These are phyloP conservation scores for Horisme vitalbata DNA, from an alignment of 2,888 invertebrate species.

Conservation along the genomic window DNA sequence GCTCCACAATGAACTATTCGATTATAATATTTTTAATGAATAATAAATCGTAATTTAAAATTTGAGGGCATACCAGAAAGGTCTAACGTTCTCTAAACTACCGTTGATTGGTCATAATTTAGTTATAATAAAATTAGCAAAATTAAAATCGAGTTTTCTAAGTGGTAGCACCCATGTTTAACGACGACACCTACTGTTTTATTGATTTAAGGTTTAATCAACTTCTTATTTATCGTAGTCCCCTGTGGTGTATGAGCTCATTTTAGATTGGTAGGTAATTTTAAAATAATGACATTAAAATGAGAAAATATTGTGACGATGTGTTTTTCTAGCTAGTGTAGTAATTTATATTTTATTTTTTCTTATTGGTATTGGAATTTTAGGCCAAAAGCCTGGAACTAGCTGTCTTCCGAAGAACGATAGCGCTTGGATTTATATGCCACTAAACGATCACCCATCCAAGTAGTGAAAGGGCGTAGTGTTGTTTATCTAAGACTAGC, in stretches of 20 bases:
- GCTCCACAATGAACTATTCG: no score
- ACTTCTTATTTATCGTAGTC: conserved; percentile 30
- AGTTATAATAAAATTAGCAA: conserved; percentile 32
- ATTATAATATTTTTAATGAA: conserved; percentile 1
- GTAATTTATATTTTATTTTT: no score
- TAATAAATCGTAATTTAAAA: conserved; percentile 11
- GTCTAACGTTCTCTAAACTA: conserved; percentile 15
- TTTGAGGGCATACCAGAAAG: conserved; percentile 3
- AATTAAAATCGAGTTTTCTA: conserved; percentile 31
- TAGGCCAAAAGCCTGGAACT: no score
- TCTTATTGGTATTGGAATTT: not conserved
- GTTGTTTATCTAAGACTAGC: no score
- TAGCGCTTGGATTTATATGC: no score
- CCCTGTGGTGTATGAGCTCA: conserved; percentile 26
- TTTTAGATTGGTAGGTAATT: conserved; percentile 23
- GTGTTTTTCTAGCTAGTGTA: no score
- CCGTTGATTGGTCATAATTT: conserved; percentile 27
- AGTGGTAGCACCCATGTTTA: conserved; percentile 33
- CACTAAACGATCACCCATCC: no score
- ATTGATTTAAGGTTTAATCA: conserved; percentile 38
- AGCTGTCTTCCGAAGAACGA: no score
- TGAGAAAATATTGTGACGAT: no score
- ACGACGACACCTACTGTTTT: conserved; percentile 50
- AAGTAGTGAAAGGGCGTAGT: no score
- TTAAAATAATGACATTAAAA: conserved; percentile 23